These are phyloP conservation scores for Percopsis transmontana DNA, from an alignment of 2,113 vertebrate genomes.

Conservation along the genomic window DNA sequence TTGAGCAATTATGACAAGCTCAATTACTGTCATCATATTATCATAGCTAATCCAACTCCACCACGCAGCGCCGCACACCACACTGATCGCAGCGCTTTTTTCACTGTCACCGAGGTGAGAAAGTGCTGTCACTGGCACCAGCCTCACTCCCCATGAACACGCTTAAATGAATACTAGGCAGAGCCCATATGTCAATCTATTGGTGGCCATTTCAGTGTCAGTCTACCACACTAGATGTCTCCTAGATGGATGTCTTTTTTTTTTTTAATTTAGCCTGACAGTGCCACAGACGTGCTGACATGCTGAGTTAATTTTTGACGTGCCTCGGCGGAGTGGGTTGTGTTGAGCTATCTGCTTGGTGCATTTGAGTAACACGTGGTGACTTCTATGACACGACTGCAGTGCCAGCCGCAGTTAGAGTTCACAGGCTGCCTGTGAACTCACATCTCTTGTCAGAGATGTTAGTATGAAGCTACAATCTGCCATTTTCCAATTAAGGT, in stretches of 20 bases:
- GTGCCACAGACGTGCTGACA: constrained; percentile 64
- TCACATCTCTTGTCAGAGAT: too few relatives aligned
- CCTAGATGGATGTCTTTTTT: constrained; percentile 76
- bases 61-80: constrained; percentile 63
- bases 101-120: constrained; percentile 72
- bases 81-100: constrained; percentile 59
- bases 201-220: constrained; percentile 49
- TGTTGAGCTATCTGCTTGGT: constrained; percentile 56
- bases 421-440: too few relatives aligned
- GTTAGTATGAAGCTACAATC: too few relatives aligned
- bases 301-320: constrained; percentile 67
- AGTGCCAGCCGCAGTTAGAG: constrained; percentile 32
- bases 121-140: constrained; percentile 59
- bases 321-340: constrained; percentile 67
- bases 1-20: constrained; percentile 80
- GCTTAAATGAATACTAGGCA: constrained; percentile 67
- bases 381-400: constrained; percentile 41
- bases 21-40: constrained; percentile 83
- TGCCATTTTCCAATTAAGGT: too few relatives aligned
- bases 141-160: constrained; percentile 60
- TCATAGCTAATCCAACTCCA: constrained; percentile 74
- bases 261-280: constrained; percentile 77
- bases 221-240: constrained; percentile 57
- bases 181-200: constrained; percentile 66
- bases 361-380: constrained; percentile 43